Base-by-base conservation (phyloP, 1,140 invertebrate species). In the Cyclina sinensis region DNA sequence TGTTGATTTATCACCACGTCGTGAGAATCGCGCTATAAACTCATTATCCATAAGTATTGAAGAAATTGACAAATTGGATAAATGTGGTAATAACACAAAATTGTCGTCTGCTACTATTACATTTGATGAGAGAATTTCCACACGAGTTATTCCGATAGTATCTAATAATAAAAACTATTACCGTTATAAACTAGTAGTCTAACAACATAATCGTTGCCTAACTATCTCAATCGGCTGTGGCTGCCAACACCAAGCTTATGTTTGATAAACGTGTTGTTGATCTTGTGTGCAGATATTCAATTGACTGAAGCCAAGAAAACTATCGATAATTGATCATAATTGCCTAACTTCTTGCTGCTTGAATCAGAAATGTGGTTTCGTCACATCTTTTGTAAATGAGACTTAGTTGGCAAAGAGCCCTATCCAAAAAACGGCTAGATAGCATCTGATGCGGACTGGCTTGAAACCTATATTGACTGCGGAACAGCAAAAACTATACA, bases 41-140 rank as follows among this genome's bases (percentile, higher is more conserved):
- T 54, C 12, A 78, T 78, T 78, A 78, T n/a, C 24, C 11, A 78
- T 24, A 11, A 4, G 74, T 78, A 78, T 48, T 51, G 74, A 78
- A 48, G 32, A 78, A 51, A 78, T 78, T 78, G 46, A 51, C 74
- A 51, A 51, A 78, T 78, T 78, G 30, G 43, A 4, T 7, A 78
- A 54, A 57, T 78, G 74, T 78, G 46, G 21, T 78, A 78, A 78
- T 78, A 78, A 54, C 74, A 78, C n/a, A 35, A 78, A 78, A 78
- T 78, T 78, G 74, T 54, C 27, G n/a, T 0, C 48, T 21, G 21
- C 46, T 35, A 37, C 16, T 54, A 51, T 78, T 30, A 51, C 32
- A 37, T 54, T 35, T 0, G 30, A 54, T 78, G 54, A 78, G 74
- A 78, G 74, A 14, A 54, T 78, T 78, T 78, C 46, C 27, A 78